phyloP scores from a whole-genome alignment of 37 sponge, comb jelly and placozoan genomes.

The Cladorhizidae sp. region DNA sequence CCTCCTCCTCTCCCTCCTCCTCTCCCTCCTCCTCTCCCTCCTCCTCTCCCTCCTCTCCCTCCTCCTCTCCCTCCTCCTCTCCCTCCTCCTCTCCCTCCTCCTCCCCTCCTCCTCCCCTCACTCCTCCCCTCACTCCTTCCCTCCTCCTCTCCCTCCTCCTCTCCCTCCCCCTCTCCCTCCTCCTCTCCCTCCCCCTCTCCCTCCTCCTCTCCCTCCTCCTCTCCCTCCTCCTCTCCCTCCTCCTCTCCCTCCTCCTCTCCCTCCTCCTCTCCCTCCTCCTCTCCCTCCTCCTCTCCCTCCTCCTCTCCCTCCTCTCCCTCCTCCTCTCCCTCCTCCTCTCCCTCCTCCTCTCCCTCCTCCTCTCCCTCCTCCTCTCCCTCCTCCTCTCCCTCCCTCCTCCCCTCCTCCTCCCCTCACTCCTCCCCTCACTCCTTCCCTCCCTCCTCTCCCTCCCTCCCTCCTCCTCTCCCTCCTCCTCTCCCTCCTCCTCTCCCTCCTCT shows the following conservation, averaged over 20 bases:
- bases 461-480: background rate
- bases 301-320: conserved; percentile 1
- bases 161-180: no score
- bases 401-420: no score
- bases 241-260: background rate
- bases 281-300: conserved; percentile 15
- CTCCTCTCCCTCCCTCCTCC: background rate
- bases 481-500: no score
- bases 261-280: background rate
- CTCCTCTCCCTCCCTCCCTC: background rate
- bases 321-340: background rate
- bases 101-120: no score
- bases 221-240: background rate
- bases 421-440: background rate
- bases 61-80: no score
- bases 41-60: no score
- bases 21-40: conserved; percentile 18
- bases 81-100: no score
- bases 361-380: background rate
- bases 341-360: no score
- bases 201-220: conserved; percentile 5
- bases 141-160: background rate
- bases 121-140: background rate
- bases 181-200: background rate
- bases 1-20: background rate